Evolutionary conservation across 2,888 invertebrate genomes (phyloP).

Genomic region (Saturnia japonica): DNA sequence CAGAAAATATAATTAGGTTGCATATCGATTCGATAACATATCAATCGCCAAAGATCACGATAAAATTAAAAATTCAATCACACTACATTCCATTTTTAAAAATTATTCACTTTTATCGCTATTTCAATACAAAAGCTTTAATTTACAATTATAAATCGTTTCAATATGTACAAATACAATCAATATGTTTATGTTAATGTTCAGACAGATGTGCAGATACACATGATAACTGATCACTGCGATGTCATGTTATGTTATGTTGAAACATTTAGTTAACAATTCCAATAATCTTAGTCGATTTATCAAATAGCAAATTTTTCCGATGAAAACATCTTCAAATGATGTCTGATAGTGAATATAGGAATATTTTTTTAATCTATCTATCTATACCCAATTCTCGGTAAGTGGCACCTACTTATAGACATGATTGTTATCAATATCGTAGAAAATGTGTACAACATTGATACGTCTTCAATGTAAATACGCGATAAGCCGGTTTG

Average conservation of each 20-base stretch:
- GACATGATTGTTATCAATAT: not conserved
- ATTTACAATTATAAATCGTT: not conserved
- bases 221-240: not conserved
- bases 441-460: not conserved
- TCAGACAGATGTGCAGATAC: not conserved
- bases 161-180: not conserved
- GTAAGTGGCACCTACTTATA: not conserved
- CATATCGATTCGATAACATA: not conserved
- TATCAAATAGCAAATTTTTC: not conserved
- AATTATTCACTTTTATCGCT: not conserved
- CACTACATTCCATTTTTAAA: not conserved
- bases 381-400: not conserved
- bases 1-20: not conserved
- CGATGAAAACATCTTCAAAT: not conserved
- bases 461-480: not conserved
- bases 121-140: not conserved
- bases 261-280: not conserved
- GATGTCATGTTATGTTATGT: not conserved
- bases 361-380: not conserved
- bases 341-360: not conserved
- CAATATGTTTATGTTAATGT: not conserved
- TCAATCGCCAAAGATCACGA: not conserved
- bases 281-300: no score
- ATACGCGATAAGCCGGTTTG: not conserved
- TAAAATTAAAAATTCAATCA: not conserved